Conservation (phyloP, 1,140 invertebrate species). For the Drosophila ogumai region DNA sequence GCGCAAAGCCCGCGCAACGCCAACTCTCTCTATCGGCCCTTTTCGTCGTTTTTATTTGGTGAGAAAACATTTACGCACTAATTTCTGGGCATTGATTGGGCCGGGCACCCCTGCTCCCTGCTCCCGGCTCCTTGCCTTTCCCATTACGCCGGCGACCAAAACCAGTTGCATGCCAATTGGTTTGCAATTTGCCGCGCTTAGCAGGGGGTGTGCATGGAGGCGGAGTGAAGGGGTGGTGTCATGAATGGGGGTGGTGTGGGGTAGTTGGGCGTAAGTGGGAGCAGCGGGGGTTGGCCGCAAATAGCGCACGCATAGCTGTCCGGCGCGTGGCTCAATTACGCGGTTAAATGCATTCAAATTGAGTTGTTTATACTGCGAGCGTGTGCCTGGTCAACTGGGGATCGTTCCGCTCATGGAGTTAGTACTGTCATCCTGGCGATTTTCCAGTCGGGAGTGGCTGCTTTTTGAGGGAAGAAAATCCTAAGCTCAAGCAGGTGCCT, state of each 20-base stretch:
- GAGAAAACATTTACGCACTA: slow-evolving; percentile 85
- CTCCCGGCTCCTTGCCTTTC: slow-evolving; percentile 18
- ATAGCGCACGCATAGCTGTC: slow-evolving; percentile 74
- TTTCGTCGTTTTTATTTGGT: slow-evolving; percentile 75
- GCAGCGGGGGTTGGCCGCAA: slow-evolving; percentile 55
- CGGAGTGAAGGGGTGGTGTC: neutral
- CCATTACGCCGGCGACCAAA: slow-evolving; percentile 55
- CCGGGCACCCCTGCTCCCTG: slow-evolving; percentile 33
- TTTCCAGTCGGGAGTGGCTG: neutral
- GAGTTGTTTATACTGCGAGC: slow-evolving; percentile 84
- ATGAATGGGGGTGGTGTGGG: neutral
- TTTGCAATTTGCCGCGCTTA: slow-evolving; percentile 81
- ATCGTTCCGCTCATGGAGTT: slow-evolving; percentile 10
- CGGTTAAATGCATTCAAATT: slow-evolving; percentile 85
- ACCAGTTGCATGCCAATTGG: slow-evolving; percentile 84
- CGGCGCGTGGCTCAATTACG: slow-evolving; percentile 82
- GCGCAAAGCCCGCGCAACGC: slow-evolving; percentile 56
- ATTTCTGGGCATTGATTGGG: slow-evolving; percentile 66
- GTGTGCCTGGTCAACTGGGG: slow-evolving; percentile 53
- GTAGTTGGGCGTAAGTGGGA: neutral
- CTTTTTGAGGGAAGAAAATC: too few relatives aligned
- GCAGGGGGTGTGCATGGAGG: slow-evolving; percentile 15
- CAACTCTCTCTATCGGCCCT: slow-evolving; percentile 8
- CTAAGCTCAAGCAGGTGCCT: neutral
- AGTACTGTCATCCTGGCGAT: slow-evolving; percentile 6